A percentile compares a stretch with the other conserved stretches of the same genome.
phyloP scores from a whole-genome alignment of 2,797 vertebrate genomes.

The Hemibagrus guttatus region DNA sequence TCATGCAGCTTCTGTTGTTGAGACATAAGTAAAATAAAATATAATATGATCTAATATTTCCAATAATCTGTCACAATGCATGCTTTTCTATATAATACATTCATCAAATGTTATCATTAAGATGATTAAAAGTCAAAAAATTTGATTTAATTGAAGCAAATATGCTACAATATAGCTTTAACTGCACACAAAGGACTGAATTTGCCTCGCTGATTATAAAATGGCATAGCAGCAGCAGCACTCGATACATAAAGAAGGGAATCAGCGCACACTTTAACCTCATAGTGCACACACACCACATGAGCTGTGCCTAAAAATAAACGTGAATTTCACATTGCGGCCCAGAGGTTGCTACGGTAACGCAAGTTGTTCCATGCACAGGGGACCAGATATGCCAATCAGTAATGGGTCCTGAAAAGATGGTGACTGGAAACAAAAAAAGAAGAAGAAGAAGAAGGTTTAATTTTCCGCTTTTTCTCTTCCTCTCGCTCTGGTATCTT shows the following conservation, averaged over 20 bases:
- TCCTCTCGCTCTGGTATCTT: neutral
- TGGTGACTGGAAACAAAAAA: constrained; percentile 3
- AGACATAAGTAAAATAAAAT: neutral
- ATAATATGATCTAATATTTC: too few species aligned
- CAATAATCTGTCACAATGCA: neutral
- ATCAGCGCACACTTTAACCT: constrained; percentile 66
- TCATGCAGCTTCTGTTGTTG: neutral
- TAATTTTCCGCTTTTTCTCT: neutral
- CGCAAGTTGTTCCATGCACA: constrained; percentile 74
- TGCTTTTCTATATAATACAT: neutral
- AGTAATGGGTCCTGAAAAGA: constrained; percentile 46
- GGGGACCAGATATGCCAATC: constrained; percentile 67
- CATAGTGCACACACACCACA: constrained; percentile 58
- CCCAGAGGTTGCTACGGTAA: constrained; percentile 75
- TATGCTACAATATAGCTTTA: neutral
- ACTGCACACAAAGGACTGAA: neutral
- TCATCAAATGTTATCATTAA: neutral
- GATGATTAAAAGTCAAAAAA: neutral
- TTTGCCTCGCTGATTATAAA: neutral
- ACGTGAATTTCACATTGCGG: constrained; percentile 64
- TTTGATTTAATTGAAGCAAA: neutral
- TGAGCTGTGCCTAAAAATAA: constrained; percentile 77
- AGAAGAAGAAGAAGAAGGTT: neutral
- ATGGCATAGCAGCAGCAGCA: neutral
- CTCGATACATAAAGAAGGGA: constrained; percentile 43